Base-by-base conservation (phyloP, 2,888 invertebrate genomes). In the Spodoptera exigua region DNA sequence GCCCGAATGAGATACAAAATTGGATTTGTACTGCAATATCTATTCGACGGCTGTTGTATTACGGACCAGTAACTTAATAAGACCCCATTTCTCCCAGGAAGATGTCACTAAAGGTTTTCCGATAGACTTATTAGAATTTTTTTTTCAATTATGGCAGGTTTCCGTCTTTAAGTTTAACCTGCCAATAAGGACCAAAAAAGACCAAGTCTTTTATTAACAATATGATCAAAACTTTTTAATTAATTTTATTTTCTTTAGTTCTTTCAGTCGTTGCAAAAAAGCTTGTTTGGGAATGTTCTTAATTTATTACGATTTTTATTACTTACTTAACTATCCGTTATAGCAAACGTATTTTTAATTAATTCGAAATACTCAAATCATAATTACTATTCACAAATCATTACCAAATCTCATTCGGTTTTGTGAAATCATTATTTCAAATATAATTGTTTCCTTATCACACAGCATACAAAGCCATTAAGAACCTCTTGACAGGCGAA, bases 1-100 rank as follows among this genome's bases (percentile, higher is more conserved):
- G 13, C 56, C 60, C 70, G 75, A 82, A 81, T 80, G 79, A 80
- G 75, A 79, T 76, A 78, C 81, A 79, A 84, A 86, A 86, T 87
- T 88, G 82, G 80, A 85, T 86, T 83, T 81, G 78, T 74, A 67
- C 57, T 80, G 79, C 79, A 82, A 82, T 82, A 81, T 81, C 80
- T 75, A 78, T 75, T 70, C 62, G 53, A 68, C 65, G 68, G 59
- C 59, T 61, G 68, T 68, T 80, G 70, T 72, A 76, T 82, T 80
- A 79, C 76, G 72, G 52, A 67, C 59, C 61, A 54, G 70, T 78
- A 80, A 80, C 73, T 73, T 76, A 74, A 78, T 82, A 74, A 71
- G 58, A 59, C 41, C 61, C 49, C 59, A 61, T 55, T 27, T 56
- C 59, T 56, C 43, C 3, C n/a, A 55, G 41, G 43, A 51, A 62